These are phyloP conservation scores for Prionailurus viverrinus DNA, from an alignment of 2,113 vertebrate genomes.

Conservation along the genomic window DNA sequence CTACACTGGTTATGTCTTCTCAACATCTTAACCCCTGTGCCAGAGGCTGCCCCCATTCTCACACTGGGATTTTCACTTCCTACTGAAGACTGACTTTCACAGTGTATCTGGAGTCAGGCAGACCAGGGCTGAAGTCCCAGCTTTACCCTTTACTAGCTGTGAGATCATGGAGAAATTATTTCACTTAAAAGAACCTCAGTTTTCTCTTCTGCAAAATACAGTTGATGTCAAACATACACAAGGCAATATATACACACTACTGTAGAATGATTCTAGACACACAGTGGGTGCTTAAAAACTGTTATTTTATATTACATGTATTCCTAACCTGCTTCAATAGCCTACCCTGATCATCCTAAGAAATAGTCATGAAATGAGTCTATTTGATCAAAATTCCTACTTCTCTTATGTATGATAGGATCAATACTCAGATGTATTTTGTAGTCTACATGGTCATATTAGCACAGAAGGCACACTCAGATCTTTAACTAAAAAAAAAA, in stretches of 20 bases:
- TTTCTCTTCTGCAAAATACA: slow-evolving; percentile 21
- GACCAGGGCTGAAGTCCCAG: not conserved
- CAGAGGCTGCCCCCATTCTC: not conserved
- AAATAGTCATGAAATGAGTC: not conserved
- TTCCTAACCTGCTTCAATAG: not conserved
- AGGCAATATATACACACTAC: not conserved
- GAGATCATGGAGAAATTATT: not conserved
- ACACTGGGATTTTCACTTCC: no score
- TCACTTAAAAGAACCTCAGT: not conserved
- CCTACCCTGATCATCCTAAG: not conserved
- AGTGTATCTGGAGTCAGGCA: not conserved
- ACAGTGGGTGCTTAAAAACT: not conserved
- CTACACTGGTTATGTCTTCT: not conserved
- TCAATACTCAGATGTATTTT: not conserved
- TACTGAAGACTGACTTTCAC: not conserved
- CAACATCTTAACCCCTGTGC: not conserved
- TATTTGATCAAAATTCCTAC: not conserved
- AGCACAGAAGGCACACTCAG: not conserved
- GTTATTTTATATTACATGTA: not conserved
- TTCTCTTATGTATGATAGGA: not conserved
- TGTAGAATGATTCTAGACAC: not conserved
- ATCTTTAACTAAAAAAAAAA: not conserved
- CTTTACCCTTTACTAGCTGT: not conserved
- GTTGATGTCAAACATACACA: not conserved
- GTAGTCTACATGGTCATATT: not conserved